phyloP scores from a whole-genome alignment of 2,888 invertebrate genomes.

The Drosophila nr. perissopoda region DNA sequence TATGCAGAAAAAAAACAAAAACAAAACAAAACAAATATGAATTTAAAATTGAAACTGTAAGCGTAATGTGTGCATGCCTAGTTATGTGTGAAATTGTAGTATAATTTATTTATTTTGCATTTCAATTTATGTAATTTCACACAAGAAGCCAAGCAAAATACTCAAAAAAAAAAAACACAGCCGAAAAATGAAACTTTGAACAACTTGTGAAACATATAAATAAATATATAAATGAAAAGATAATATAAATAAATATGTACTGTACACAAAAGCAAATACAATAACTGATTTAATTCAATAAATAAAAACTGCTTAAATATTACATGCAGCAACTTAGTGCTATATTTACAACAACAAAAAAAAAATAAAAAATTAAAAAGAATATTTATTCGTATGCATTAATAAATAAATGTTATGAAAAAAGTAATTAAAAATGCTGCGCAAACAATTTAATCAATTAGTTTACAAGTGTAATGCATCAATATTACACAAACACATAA shows the following conservation, averaged over 20 bases:
- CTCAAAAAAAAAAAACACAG: conserved; percentile 57
- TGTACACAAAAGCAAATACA: conserved; percentile 59
- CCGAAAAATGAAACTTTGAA: conserved; percentile 39
- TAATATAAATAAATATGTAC: conserved; percentile 44
- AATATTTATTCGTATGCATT: conserved; percentile 67
- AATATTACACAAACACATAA: conserved; percentile 26
- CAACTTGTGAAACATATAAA: conserved; percentile 61
- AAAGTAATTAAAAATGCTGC: conserved; percentile 48
- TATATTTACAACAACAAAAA: conserved; percentile 53
- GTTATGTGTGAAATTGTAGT: conserved; percentile 60
- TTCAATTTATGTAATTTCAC: conserved; percentile 49
- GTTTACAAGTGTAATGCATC: conserved; percentile 35
- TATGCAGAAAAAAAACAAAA: conserved; percentile 18
- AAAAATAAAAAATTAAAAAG: conserved; percentile 13
- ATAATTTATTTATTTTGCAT: conserved; percentile 67
- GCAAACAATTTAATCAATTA: conserved; percentile 57
- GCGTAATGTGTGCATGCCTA: conserved; percentile 63
- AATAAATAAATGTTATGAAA: conserved; percentile 56
- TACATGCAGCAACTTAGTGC: conserved; percentile 70
- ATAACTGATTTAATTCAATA: conserved; percentile 59
- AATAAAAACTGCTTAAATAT: conserved; percentile 62
- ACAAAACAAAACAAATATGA: conserved; percentile 9
- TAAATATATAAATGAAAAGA: conserved; percentile 38
- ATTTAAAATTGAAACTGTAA: conserved; percentile 39
- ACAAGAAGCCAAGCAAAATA: conserved; percentile 59